A percentile compares a stretch with the other conserved stretches of the same genome.
Evolutionary conservation across 1,140 invertebrate species (phyloP).

Genomic region (Drosophila kepulauana): DNA sequence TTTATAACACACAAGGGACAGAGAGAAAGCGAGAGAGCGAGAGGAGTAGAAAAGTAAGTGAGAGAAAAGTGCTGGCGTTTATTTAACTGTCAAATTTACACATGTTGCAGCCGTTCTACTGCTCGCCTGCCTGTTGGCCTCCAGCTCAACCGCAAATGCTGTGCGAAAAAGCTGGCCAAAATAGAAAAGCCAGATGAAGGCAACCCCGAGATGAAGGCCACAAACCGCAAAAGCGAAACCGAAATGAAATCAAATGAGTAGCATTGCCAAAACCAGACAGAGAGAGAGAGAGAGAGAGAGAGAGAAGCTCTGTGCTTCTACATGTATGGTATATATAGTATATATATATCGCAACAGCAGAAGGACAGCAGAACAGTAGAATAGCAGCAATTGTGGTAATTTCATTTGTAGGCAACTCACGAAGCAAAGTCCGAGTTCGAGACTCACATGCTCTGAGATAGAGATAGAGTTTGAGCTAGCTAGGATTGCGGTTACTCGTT

Average conservation of each 20-base stretch:
- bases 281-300: too few relatives aligned
- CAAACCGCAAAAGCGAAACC: constrained; percentile 70
- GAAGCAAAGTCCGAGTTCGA: constrained; percentile 17
- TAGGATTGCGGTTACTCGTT: neutral
- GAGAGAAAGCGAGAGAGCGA: too few relatives aligned
- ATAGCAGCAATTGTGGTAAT: constrained; percentile 67
- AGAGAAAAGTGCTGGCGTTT: constrained; percentile 44
- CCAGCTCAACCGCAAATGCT: constrained; percentile 44
- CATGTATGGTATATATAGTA: constrained; percentile 10
- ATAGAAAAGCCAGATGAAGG: constrained; percentile 13
- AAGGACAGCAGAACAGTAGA: constrained; percentile 43
- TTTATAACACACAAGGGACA: constrained; percentile 54
- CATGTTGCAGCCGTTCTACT: constrained; percentile 40
- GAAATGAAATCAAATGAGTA: constrained; percentile 77
- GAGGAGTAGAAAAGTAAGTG: neutral
- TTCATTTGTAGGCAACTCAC: constrained; percentile 52
- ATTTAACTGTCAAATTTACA: constrained; percentile 77
- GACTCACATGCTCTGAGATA: neutral
- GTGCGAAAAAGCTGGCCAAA: constrained; percentile 45
- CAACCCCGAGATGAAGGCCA: constrained; percentile 37
- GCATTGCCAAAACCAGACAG: constrained; percentile 11
- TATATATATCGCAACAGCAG: constrained; percentile 23
- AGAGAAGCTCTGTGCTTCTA: neutral
- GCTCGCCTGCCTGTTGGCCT: neutral
- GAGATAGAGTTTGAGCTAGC: neutral